Percentiles rank a stretch among this genome's conserved stretches.
Evolutionary conservation across 2,888 invertebrate genomes (phyloP).

Genomic region (Clistopyga incitator): DNA sequence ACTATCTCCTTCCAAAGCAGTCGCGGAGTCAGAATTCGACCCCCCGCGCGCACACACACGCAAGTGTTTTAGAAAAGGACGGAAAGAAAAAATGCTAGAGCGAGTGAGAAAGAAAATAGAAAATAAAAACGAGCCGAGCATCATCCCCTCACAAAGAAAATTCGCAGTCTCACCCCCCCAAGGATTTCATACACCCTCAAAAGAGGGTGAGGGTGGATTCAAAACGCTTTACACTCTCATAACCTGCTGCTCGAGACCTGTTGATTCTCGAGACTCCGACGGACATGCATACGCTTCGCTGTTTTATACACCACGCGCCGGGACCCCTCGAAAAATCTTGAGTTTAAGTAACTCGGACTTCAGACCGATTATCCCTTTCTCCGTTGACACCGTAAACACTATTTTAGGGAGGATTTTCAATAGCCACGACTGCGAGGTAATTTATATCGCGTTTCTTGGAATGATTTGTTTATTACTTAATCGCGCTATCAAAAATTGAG

Average conservation of each 20-base stretch:
- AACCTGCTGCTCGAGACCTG: constrained; percentile 79
- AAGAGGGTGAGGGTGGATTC: constrained; percentile 83
- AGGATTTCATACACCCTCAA: constrained; percentile 79
- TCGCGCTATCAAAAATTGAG: too few species aligned
- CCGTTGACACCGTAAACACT: constrained; percentile 7
- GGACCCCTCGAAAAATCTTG: constrained; percentile 50
- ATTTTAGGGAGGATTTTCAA: constrained; percentile 48
- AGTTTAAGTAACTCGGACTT: constrained; percentile 37
- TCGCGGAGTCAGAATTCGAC: constrained; percentile 47
- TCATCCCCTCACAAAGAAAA: constrained; percentile 77
- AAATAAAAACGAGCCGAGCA: constrained; percentile 61
- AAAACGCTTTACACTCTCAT: constrained; percentile 84
- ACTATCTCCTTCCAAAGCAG: constrained; percentile 40
- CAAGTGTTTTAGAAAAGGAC: constrained; percentile 42
- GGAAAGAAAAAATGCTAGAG: constrained; percentile 22
- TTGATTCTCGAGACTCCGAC: constrained; percentile 77
- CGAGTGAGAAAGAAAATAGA: constrained; percentile 69
- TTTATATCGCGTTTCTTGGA: background rate
- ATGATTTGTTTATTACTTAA: constrained; percentile 64
- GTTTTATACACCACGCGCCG: constrained; percentile 43
- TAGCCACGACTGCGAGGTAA: constrained; percentile 44
- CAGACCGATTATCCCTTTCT: background rate
- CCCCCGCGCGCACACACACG: constrained; percentile 45
- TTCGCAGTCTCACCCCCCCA: constrained; percentile 74
- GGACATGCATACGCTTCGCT: background rate